Percentiles rank a stretch among this genome's conserved stretches.
phyloP scores from a whole-genome alignment of 53 echinoderm and acorn worm species.

The Actinopyga echinites region DNA sequence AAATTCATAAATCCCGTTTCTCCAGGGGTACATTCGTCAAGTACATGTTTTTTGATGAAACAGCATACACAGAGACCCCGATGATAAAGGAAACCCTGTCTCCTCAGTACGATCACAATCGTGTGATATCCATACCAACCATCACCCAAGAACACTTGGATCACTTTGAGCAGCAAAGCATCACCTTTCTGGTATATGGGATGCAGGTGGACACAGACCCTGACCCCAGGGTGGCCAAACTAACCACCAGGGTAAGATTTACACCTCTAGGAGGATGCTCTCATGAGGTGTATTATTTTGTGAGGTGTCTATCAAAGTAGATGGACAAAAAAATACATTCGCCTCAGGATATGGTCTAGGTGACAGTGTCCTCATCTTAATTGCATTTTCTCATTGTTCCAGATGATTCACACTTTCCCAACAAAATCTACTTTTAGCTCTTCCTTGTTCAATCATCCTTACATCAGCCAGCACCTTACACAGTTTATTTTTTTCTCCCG shows the following conservation, averaged over 20 bases:
- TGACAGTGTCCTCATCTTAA: too few species aligned
- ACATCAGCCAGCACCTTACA: too few species aligned
- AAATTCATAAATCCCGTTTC: conserved; percentile 97
- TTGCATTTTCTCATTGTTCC: too few species aligned
- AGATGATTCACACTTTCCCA: too few species aligned
- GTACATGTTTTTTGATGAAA: conserved; percentile 74
- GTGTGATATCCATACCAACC: conserved; percentile 75
- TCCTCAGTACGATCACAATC: conserved; percentile 79
- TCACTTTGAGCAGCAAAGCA: conserved; percentile 79
- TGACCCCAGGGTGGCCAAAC: conserved; percentile 79
- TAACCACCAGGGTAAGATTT: conserved; percentile 87
- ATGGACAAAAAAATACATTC: too few species aligned
- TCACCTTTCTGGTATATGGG: conserved; percentile 86
- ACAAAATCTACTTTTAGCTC: too few species aligned
- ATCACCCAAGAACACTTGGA: conserved; percentile 74
- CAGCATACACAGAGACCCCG: conserved; percentile 60
- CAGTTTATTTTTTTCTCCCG: too few species aligned
- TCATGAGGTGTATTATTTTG: too few species aligned
- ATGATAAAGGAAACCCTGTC: conserved; percentile 82
- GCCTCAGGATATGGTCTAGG: too few species aligned
- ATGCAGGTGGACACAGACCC: conserved; percentile 76
- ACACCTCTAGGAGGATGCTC: too few species aligned
- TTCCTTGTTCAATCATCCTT: too few species aligned
- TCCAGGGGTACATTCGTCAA: conserved; percentile 84
- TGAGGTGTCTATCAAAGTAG: too few species aligned